These are phyloP conservation scores for Sarcophaga carnaria DNA, from an alignment of 2,888 invertebrate species.

Conservation along the genomic window DNA sequence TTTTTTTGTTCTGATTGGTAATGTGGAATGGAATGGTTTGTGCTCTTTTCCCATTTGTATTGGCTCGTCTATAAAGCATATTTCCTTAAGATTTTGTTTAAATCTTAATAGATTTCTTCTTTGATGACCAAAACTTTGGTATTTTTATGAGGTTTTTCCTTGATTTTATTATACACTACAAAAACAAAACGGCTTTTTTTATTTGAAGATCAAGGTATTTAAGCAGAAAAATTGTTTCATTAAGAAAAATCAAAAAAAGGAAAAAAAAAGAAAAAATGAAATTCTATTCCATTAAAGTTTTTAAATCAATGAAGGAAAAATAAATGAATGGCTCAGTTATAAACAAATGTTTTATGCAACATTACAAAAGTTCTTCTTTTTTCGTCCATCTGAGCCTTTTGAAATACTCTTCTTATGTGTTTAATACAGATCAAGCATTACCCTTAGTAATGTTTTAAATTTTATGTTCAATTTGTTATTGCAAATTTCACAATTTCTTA, in stretches of 20 bases:
- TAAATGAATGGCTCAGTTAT: conserved; percentile 11
- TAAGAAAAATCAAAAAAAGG: too few relatives aligned
- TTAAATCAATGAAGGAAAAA: not conserved
- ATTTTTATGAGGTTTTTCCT: not conserved
- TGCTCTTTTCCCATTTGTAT: not conserved
- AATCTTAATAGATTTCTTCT: conserved; percentile 1
- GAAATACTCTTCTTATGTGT: not conserved
- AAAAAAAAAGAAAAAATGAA: too few relatives aligned
- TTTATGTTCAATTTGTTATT: not conserved
- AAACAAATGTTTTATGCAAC: conserved; percentile 24
- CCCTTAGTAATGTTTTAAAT: not conserved
- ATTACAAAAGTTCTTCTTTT: not conserved
- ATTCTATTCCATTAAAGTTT: not conserved
- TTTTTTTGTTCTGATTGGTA: conserved; percentile 2
- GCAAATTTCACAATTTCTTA: not conserved
- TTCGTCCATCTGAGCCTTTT: not conserved
- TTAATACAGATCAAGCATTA: not conserved
- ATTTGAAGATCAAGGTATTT: not conserved
- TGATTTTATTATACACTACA: not conserved
- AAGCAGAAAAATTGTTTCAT: not conserved
- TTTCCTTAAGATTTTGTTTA: conserved; percentile 21
- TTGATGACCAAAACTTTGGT: not conserved
- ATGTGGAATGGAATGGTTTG: not conserved
- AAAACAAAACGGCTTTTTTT: not conserved
- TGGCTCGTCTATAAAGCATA: conserved; percentile 44